A percentile compares a stretch with the other conserved stretches of the same genome.
Evolutionary conservation across 2,797 vertebrate species (phyloP).

Genomic region (Smutsia temminckii): DNA sequence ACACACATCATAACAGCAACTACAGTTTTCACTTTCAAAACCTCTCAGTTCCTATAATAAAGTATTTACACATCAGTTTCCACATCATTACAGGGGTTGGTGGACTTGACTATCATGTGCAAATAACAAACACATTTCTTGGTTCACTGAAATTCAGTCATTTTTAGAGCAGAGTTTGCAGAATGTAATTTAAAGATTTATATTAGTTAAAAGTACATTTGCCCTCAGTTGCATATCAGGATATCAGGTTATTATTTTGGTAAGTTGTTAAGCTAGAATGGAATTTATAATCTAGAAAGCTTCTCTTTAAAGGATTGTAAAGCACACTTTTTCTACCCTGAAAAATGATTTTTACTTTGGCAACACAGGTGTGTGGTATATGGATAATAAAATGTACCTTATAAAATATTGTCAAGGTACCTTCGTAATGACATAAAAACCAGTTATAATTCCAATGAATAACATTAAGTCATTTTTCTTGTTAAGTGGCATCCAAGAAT

Average conservation of each 20-base stretch:
- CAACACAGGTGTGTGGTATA: neutral
- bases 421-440: neutral
- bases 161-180: neutral
- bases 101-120: rapidly evolving
- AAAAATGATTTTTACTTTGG: constrained; percentile 17
- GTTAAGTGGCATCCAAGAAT: neutral
- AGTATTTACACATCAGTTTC: rapidly evolving
- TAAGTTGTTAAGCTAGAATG: neutral
- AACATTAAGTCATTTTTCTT: neutral
- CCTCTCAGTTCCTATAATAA: rapidly evolving
- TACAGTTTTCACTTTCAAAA: rapidly evolving
- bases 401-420: neutral
- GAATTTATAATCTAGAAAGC: constrained; percentile 40
- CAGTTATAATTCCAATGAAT: neutral
- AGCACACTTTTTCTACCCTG: neutral
- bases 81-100: rapidly evolving
- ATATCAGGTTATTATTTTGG: neutral
- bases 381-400: neutral
- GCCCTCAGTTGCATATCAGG: neutral
- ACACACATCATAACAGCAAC: neutral
- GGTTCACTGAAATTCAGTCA: neutral
- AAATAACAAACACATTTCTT: neutral
- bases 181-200: neutral
- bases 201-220: neutral
- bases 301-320: neutral